phyloP scores from a whole-genome alignment of 2,113 vertebrate genomes.

The Dicentrarchus labrax region DNA sequence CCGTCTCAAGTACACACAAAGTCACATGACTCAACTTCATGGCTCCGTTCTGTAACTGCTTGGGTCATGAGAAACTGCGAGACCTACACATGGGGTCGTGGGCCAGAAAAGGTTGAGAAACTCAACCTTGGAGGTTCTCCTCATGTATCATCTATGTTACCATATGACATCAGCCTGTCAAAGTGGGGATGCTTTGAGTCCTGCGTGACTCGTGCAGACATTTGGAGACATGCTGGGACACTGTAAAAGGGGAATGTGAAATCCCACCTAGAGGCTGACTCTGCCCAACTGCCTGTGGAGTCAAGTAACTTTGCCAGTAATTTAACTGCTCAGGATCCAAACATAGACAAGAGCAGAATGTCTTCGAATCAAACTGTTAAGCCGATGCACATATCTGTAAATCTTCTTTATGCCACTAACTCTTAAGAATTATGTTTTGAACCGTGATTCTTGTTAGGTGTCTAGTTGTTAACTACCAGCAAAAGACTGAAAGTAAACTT shows the following conservation, averaged over 20 bases:
- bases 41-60: neutral
- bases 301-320: conserved; percentile 60
- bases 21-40: conserved; percentile 17
- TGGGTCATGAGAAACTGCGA: neutral
- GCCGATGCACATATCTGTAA: conserved; percentile 26
- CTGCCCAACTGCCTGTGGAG: conserved; percentile 63
- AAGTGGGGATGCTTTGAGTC: conserved; percentile 25
- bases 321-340: conserved; percentile 65
- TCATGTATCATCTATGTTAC: conserved; percentile 43
- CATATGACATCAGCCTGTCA: conserved; percentile 63
- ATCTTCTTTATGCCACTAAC: conserved; percentile 22
- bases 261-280: conserved; percentile 73
- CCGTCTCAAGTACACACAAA: neutral
- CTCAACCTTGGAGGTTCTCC: conserved; percentile 30
- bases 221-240: conserved; percentile 62
- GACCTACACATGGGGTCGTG: conserved; percentile 23
- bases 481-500: neutral
- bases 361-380: conserved; percentile 42
- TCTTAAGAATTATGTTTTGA: conserved; percentile 6
- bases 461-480: neutral
- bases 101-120: conserved; percentile 39
- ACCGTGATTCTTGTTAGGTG: neutral
- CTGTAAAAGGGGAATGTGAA: conserved; percentile 80
- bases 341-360: conserved; percentile 66
- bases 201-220: conserved; percentile 55